Evolutionary conservation across 2,888 invertebrate species (phyloP), one percentile per base, ranked within the genome.

Genomic region (Lamellibrachia satsuma): DNA sequence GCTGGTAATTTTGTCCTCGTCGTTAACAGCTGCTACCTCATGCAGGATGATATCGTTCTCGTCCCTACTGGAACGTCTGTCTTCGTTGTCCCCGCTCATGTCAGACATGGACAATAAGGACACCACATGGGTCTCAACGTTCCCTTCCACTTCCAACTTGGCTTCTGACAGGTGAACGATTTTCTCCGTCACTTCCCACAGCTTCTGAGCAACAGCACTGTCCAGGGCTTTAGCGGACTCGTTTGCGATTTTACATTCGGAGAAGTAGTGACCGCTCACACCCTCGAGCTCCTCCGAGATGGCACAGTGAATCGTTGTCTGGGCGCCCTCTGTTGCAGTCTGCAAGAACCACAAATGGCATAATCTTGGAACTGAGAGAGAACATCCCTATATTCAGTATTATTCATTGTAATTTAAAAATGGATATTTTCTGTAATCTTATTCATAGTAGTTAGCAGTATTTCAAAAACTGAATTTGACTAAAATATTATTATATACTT

Each of bases 321-420:
- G 94, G 3, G 94, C 94, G 7, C 94, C 94, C 52, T 94, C 92
- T 52, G 92, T 90, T 6, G 93, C 90, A 3, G 91, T 93, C 94
- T 93, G 93, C 22, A 57, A 57, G 52, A 27, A 90, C 52, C 52
- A 75, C 9, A 92, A 8, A 27, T 60, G n/a, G n/a, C 22, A 2
- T 9, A 91, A 91, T 52, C 11, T 57, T 52, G 27, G 11, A 91
- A 4, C 27, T 39, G 39, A 39, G 39, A 39, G 39, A 39, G 39
- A 39, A 39, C 39, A 39, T 39, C 39, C 0, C 39, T 39, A 39
- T 39, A 39, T 39, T 39, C 39, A 39, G 39, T 39, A 39, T 39
- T 39, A 39, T 39, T 39, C 39, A 39, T 39, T 39, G 39, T 39
- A 39, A 39, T 39, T 39, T 39, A 39, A 39, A 39, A 39, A 39